Conservation (phyloP, 2,797 vertebrate species). For the Mus minutoides region DNA sequence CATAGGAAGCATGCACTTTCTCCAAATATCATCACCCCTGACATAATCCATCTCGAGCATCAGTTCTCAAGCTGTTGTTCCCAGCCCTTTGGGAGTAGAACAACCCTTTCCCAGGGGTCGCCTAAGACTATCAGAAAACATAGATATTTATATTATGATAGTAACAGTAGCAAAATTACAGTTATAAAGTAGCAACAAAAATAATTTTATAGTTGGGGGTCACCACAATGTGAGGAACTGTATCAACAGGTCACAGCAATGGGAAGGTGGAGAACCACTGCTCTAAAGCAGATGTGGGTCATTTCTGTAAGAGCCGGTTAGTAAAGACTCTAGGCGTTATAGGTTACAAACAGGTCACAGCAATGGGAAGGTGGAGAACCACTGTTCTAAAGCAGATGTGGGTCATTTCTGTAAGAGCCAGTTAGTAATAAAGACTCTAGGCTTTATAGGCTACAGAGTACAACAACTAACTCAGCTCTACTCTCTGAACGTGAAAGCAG, state of each 20-base stretch:
- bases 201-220: not conserved
- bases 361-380: not conserved
- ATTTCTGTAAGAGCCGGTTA: not conserved
- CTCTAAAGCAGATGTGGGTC: not conserved
- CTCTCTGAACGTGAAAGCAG: not conserved
- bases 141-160: not conserved
- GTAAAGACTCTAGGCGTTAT: constrained; percentile 46
- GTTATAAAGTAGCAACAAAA: not conserved
- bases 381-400: not conserved
- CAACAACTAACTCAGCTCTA: constrained; percentile 35
- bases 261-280: not conserved
- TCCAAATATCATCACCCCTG: not conserved
- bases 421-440: constrained; percentile 21
- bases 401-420: not conserved
- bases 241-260: not conserved
- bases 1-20: not conserved
- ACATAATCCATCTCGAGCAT: not conserved
- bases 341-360: not conserved
- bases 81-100: not conserved
- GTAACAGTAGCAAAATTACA: not conserved
- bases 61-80: not conserved
- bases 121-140: not conserved
- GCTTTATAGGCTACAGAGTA: not conserved
- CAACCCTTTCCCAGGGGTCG: not conserved
- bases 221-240: not conserved